A percentile compares a stretch with the other conserved stretches of the same genome.
Evolutionary conservation across 1,140 invertebrate genomes (phyloP).

Genomic region (Littorina saxatilis): DNA sequence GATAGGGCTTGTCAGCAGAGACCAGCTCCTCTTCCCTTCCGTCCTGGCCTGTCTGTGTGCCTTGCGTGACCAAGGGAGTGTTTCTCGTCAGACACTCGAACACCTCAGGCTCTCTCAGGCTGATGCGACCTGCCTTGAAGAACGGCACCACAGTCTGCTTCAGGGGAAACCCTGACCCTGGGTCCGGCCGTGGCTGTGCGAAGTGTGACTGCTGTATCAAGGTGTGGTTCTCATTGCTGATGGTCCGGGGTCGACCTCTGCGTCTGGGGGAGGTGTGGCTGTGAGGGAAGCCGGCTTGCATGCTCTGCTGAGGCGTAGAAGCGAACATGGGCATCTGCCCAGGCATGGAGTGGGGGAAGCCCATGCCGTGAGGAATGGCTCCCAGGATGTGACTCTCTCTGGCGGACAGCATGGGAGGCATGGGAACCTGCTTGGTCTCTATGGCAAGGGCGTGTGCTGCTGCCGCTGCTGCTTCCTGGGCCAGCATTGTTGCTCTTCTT

Average conservation of each 20-base stretch:
- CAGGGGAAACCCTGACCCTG: neutral
- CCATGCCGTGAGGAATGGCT: neutral
- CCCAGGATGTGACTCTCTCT: conserved; percentile 8
- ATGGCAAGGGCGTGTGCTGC: conserved; percentile 16
- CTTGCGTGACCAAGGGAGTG: conserved; percentile 14
- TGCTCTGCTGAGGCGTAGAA: neutral
- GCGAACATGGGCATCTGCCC: neutral
- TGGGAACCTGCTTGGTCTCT: conserved; percentile 30
- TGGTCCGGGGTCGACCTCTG: neutral
- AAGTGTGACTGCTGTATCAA: neutral
- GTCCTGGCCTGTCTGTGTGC: conserved; percentile 12
- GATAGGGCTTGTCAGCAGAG: neutral
- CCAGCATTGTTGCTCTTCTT: conserved; percentile 9
- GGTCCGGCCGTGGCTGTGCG: neutral
- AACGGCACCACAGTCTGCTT: conserved; percentile 20
- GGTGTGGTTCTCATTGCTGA: neutral
- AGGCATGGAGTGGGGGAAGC: conserved; percentile 9
- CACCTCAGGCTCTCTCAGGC: conserved; percentile 25
- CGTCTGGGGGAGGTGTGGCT: conserved; percentile 1
- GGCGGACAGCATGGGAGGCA: conserved; percentile 18
- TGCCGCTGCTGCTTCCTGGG: conserved; percentile 19
- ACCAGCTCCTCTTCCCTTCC: neutral
- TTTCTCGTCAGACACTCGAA: conserved; percentile 22
- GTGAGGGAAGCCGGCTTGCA: neutral
- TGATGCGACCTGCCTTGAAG: conserved; percentile 28